Conservation (phyloP, 2,888 invertebrate genomes). For the Seira ritae region DNA sequence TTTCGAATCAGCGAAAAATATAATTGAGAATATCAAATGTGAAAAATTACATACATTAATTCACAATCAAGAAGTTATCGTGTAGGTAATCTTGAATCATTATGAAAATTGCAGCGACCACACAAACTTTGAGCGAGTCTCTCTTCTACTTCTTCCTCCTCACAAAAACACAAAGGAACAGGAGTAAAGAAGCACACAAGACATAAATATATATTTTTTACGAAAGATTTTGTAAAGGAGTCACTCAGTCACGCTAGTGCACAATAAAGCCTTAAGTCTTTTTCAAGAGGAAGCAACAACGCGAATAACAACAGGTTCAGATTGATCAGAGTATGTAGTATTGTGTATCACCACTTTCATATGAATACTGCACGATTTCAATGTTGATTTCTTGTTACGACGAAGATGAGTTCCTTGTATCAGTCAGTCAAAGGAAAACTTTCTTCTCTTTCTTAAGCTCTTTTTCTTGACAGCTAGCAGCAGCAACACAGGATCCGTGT, state of each 20-base stretch:
- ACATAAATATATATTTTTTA: neutral
- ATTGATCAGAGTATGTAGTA: too few species aligned
- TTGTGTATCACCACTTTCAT: neutral
- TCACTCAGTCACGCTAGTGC: conserved; percentile 14
- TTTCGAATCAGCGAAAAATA: neutral
- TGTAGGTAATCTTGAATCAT: conserved; percentile 13
- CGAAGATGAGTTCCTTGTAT: neutral
- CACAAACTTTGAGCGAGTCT: conserved; percentile 23
- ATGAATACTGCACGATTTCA: conserved; percentile 18
- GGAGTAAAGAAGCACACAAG: neutral
- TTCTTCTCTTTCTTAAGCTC: conserved; percentile 21
- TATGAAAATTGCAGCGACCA: conserved; percentile 44
- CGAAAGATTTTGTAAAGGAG: neutral
- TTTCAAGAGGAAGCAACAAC: conserved; percentile 9
- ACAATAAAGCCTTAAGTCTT: conserved; percentile 2
- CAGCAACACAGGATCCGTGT: neutral
- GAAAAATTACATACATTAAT: neutral
- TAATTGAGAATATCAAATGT: neutral
- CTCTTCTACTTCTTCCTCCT: neutral
- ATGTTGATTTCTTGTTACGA: neutral
- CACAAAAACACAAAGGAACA: conserved; percentile 6
- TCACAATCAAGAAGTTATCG: conserved; percentile 8
- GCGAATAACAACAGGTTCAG: conserved; percentile 29
- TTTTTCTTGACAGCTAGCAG: neutral
- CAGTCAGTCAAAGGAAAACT: neutral